phyloP scores from a whole-genome alignment of 2,113 vertebrate genomes.

The Microtus oregoni region DNA sequence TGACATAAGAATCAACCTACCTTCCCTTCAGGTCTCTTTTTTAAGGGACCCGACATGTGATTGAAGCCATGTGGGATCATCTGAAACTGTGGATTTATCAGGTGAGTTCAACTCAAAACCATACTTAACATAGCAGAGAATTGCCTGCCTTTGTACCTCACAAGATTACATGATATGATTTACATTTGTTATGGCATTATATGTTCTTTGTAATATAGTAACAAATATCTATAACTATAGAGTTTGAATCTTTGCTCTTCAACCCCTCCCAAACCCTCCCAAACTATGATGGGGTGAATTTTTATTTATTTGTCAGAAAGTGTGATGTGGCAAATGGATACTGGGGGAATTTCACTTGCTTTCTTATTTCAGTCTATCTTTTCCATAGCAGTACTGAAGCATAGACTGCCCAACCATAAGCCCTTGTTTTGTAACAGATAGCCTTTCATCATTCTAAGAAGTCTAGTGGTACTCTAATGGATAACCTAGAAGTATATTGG shows the following conservation, averaged over 20 bases:
- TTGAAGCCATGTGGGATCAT: not conserved
- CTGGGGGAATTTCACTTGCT: not conserved
- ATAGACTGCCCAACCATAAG: not conserved
- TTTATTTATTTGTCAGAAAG: not conserved
- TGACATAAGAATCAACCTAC: rapidly evolving
- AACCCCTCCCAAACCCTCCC: rapidly evolving
- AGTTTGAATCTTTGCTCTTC: not conserved
- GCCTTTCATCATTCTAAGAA: not conserved
- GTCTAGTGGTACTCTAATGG: not conserved
- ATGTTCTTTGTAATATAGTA: not conserved
- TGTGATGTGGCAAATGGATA: not conserved
- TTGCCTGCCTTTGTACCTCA: not conserved
- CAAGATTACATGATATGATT: not conserved
- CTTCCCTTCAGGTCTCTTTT: not conserved
- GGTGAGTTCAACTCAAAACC: not conserved
- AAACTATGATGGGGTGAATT: not conserved
- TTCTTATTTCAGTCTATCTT: not conserved
- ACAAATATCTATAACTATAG: not conserved
- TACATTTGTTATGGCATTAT: not conserved
- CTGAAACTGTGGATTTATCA: not conserved
- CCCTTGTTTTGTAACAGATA: not conserved
- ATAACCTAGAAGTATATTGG: not conserved
- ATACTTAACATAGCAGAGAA: not conserved
- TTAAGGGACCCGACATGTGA: not conserved
- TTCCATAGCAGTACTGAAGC: not conserved